Base-by-base conservation (phyloP, 1,140 invertebrate species). In the Hycleus phaleratus region DNA sequence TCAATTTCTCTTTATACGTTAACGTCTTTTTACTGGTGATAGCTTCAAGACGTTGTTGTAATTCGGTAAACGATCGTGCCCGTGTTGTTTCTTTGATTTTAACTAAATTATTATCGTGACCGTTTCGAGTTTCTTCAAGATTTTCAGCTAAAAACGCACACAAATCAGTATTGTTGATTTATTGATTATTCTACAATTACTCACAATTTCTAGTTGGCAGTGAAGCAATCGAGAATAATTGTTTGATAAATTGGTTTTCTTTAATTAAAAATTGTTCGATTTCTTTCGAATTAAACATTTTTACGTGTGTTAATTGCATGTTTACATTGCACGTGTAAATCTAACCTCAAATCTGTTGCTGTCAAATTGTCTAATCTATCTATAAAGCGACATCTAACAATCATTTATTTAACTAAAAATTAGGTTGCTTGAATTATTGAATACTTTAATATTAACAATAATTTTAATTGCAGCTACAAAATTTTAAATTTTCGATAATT, bases 1-100 rank as follows among this genome's bases (percentile, higher is more conserved):
- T 38, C 46, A 80, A 61, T 68, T 79, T 80, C n/a, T 81, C 74
- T 59, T 77, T 77, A 42, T 80, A 80, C 39, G 71, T 71, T 5
- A 79, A 54, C 12, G 74, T 75, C 62, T 77, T 79, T 25, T 73
- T 71, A 32, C 73, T 71, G 46, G 72, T 76, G 11, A 80, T 62
- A 50, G 74, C 67, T 26, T 78, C 66, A 2, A 80, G 58, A 49
- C 73, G 72, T 10, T 74, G 63, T 56, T 79, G 73, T 26, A 81
- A 60, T 60, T 80, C 78, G 49, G 73, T 68, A 42, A 78, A 73
- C 18, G 73, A 77, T 55, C 72, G 63, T 24, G 77, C 78, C 62
- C 77, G 66, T 12, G 70, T 66, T 57, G 57, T 63, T 58, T 69
- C 73, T 60, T 39, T 46, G 5, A 42, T 1, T 42, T 42, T 42